phyloP scores from a whole-genome alignment of 2,888 invertebrate genomes.

The Cataglyphis cursor region DNA sequence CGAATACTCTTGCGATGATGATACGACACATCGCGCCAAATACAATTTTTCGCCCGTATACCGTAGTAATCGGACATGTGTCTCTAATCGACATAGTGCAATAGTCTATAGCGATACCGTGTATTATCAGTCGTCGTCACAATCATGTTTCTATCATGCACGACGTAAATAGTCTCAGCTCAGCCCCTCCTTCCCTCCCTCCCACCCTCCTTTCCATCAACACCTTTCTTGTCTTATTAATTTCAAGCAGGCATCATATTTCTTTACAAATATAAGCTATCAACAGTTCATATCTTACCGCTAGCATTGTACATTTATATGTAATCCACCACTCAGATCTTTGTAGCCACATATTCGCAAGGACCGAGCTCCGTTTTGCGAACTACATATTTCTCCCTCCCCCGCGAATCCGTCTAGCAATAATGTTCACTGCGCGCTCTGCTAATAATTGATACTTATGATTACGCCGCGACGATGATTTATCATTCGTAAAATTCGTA shows the following conservation, averaged over 20 bases:
- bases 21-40: slow-evolving; percentile 11
- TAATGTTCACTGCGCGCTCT: slow-evolving; percentile 21
- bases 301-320: slow-evolving; percentile 45
- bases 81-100: slow-evolving; percentile 71
- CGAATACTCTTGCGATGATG: slow-evolving; percentile 5
- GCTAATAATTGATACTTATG: slow-evolving; percentile 15
- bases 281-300: slow-evolving; percentile 47
- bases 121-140: slow-evolving; percentile 48
- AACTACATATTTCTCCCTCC: slow-evolving; percentile 40
- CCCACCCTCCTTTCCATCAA: neutral
- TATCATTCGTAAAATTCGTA: slow-evolving; percentile 5
- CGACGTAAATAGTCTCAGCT: slow-evolving; percentile 42
- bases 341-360: slow-evolving; percentile 16
- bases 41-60: slow-evolving; percentile 22
- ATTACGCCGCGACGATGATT: slow-evolving; percentile 18
- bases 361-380: slow-evolving; percentile 50
- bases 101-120: slow-evolving; percentile 64
- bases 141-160: slow-evolving; percentile 49
- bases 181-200: slow-evolving; percentile 18
- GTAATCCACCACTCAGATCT: slow-evolving; percentile 43
- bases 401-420: slow-evolving; percentile 25
- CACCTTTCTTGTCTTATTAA: slow-evolving; percentile 8
- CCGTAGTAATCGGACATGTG: slow-evolving; percentile 34
- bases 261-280: slow-evolving; percentile 32
- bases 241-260: slow-evolving; percentile 44